Percentiles rank a stretch among this genome's conserved stretches.
Evolutionary conservation across 37 sponge, comb jelly and placozoan species (phyloP).

Genomic region (Oopsacas minuta): DNA sequence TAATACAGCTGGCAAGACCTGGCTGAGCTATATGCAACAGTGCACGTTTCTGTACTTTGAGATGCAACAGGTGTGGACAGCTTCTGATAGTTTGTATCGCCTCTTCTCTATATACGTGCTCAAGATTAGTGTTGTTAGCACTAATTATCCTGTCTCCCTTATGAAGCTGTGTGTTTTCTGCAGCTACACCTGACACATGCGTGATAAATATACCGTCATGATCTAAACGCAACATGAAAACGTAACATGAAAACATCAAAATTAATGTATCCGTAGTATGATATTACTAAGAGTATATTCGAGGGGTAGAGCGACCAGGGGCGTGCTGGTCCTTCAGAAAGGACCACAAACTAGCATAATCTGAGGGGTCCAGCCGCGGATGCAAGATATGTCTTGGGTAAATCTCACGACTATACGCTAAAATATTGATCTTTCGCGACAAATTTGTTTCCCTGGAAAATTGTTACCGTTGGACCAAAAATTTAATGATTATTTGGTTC

Average conservation of each 20-base stretch:
- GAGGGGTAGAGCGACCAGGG: no score
- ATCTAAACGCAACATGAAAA: no score
- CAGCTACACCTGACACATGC: background rate
- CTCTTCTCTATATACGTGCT: background rate
- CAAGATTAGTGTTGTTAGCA: background rate
- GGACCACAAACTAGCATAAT: background rate
- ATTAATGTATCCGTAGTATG: no score
- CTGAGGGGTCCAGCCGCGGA: background rate
- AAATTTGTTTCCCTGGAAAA: no score
- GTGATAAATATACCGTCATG: conserved; percentile 4
- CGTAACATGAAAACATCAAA: no score
- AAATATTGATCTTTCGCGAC: no score
- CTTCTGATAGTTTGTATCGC: background rate
- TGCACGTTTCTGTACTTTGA: background rate
- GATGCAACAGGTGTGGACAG: background rate
- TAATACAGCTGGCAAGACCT: background rate
- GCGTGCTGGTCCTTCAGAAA: background rate
- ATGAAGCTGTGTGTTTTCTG: background rate
- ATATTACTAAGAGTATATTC: no score
- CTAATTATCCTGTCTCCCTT: background rate
- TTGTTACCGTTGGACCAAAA: no score
- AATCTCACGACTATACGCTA: no score
- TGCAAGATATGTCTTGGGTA: background rate
- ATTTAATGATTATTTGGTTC: no score
- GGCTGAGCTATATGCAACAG: background rate